A percentile compares a stretch with the other conserved stretches of the same genome.
These are phyloP conservation scores for Etheostoma nigrum DNA, from an alignment of 2,797 vertebrate species.

Conservation along the genomic window DNA sequence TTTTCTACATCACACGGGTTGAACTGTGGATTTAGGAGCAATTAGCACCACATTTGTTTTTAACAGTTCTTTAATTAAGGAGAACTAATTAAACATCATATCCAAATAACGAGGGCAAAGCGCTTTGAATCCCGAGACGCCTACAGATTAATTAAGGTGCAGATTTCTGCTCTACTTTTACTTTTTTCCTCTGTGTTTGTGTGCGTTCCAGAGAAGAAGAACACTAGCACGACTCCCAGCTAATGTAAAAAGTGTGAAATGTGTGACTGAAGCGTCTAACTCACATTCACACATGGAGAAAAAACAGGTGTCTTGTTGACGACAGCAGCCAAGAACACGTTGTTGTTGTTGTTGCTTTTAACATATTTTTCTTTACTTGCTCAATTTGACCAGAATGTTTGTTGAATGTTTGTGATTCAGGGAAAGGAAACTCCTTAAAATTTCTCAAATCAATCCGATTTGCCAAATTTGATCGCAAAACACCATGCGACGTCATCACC, in stretches of 20 bases:
- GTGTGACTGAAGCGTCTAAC: constrained; percentile 39
- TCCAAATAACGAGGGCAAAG: constrained; percentile 55
- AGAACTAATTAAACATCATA: constrained; percentile 75
- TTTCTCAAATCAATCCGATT: too few relatives aligned
- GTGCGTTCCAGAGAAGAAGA: not conserved
- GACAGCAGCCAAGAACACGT: constrained; percentile 14
- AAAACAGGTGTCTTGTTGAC: constrained; percentile 18
- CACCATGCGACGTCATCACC: too few relatives aligned
- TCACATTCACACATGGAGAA: constrained; percentile 36
- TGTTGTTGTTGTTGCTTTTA: not conserved
- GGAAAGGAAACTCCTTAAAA: too few relatives aligned
- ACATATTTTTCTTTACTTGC: constrained; percentile 18
- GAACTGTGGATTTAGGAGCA: constrained; percentile 10
- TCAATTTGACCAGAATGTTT: not conserved
- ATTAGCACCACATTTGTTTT: not conserved
- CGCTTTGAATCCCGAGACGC: constrained; percentile 42
- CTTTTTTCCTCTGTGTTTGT: not conserved
- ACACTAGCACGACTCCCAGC: constrained; percentile 17
- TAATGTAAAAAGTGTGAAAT: not conserved
- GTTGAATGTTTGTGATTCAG: too few relatives aligned
- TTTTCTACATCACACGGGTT: not conserved
- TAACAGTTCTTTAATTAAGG: constrained; percentile 63
- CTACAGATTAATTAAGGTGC: constrained; percentile 61
- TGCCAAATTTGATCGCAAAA: too few relatives aligned
- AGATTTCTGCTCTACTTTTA: constrained; percentile 46